phyloP scores from a whole-genome alignment of 2,888 invertebrate species.

The Synergus laeviventris region DNA sequence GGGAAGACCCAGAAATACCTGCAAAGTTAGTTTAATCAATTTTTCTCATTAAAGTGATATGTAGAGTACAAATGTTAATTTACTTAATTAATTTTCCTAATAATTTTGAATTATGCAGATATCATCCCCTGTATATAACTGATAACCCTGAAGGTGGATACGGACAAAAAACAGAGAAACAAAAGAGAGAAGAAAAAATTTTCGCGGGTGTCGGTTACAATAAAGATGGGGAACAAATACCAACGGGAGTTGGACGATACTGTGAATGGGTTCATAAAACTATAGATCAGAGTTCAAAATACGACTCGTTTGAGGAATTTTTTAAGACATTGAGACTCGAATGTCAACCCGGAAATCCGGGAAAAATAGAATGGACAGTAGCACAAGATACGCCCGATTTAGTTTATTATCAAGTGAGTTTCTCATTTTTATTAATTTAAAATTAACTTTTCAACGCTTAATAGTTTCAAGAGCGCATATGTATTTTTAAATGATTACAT shows the following conservation, averaged over 20 bases:
- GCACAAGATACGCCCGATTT: constrained; percentile 88
- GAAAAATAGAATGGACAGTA: constrained; percentile 90
- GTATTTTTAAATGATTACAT: no score
- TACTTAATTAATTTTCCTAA: background rate
- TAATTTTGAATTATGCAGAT: constrained; percentile 76
- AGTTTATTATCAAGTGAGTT: constrained; percentile 90
- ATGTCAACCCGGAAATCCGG: constrained; percentile 87
- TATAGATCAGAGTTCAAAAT: constrained; percentile 84
- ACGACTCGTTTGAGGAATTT: constrained; percentile 87
- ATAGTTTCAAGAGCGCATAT: background rate
- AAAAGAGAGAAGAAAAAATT: constrained; percentile 84
- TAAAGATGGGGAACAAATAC: constrained; percentile 86
- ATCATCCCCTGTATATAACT: constrained; percentile 95
- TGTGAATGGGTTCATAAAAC: constrained; percentile 92
- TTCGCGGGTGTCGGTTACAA: constrained; percentile 90
- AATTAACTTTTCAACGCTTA: background rate
- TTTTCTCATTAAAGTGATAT: constrained; percentile 20
- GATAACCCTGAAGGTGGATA: constrained; percentile 91
- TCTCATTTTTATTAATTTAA: constrained; percentile 20
- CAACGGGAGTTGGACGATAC: constrained; percentile 89
- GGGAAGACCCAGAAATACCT: constrained; percentile 87
- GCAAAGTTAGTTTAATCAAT: constrained; percentile 79
- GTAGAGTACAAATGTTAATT: background rate
- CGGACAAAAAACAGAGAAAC: constrained; percentile 85
- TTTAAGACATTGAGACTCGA: constrained; percentile 85